Conservation (phyloP, 2,797 vertebrate genomes). For the Semaprochilodus insignis region DNA sequence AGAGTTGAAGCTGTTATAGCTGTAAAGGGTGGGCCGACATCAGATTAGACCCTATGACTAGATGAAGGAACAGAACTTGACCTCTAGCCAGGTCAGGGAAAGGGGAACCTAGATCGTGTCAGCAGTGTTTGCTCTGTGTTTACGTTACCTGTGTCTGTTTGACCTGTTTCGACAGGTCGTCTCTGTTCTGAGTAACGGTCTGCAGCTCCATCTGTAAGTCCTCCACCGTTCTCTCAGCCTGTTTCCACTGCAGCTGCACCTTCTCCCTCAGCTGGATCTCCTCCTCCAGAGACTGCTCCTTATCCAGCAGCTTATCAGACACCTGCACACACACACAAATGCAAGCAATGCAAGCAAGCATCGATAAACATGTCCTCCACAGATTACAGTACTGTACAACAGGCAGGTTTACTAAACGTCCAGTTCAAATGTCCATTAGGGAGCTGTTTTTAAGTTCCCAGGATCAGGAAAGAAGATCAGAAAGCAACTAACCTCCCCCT, state of each 20-base stretch:
- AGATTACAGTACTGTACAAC: too few species aligned
- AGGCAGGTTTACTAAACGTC: too few species aligned
- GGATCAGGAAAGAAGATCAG: background rate
- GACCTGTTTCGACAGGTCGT: slow-evolving; percentile 78
- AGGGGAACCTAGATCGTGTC: too few species aligned
- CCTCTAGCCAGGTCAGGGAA: too few species aligned
- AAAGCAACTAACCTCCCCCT: slow-evolving; percentile 74
- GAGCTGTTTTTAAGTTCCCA: background rate
- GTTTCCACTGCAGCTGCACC: slow-evolving; percentile 79
- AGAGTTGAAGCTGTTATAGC: too few species aligned
- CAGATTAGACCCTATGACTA: too few species aligned
- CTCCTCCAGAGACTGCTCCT: slow-evolving; percentile 77
- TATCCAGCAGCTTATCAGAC: slow-evolving; percentile 77
- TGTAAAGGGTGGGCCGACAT: too few species aligned
- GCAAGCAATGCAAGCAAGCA: background rate
- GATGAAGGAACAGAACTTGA: too few species aligned
- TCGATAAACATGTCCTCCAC: too few species aligned
- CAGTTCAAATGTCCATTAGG: too few species aligned
- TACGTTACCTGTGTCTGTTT: slow-evolving; percentile 75
- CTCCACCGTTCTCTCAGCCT: slow-evolving; percentile 78
- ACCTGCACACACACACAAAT: slow-evolving; percentile 65
- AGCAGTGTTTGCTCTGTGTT: background rate
- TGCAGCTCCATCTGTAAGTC: slow-evolving; percentile 81
- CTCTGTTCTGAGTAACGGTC: slow-evolving; percentile 71
- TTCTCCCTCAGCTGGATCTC: slow-evolving; percentile 83